Conservation (phyloP, 1,140 invertebrate genomes). For the Cepaea nemoralis region DNA sequence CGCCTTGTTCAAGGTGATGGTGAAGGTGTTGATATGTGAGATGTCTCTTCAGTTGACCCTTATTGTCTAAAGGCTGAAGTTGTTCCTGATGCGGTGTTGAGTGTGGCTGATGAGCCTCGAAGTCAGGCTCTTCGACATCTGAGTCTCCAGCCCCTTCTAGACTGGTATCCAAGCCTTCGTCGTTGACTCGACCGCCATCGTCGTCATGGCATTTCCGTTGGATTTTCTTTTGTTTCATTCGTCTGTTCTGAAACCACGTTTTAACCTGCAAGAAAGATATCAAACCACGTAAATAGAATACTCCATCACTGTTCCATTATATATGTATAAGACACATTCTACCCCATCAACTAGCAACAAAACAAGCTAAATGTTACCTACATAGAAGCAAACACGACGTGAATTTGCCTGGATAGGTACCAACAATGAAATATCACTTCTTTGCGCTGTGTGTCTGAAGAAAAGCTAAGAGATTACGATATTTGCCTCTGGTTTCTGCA, state of each 20-base stretch:
- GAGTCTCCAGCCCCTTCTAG: conserved; percentile 47
- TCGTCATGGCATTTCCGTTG: conserved; percentile 81
- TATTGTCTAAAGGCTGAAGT: neutral
- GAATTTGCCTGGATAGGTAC: too few relatives aligned
- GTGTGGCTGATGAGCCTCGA: neutral
- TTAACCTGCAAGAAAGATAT: conserved; percentile 79
- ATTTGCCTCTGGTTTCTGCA: too few relatives aligned
- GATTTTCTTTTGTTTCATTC: conserved; percentile 98
- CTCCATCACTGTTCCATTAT: too few relatives aligned
- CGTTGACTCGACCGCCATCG: conserved; percentile 20
- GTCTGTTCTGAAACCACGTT: conserved; percentile 97
- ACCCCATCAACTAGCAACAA: too few relatives aligned
- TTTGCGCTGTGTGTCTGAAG: too few relatives aligned
- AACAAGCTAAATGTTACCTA: too few relatives aligned
- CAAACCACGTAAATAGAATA: too few relatives aligned
- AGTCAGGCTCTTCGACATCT: conserved; percentile 28
- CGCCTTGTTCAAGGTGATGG: conserved; percentile 18
- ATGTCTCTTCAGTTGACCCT: neutral
- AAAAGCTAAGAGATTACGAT: too few relatives aligned
- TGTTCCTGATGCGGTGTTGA: neutral
- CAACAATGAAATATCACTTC: too few relatives aligned
- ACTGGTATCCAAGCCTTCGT: conserved; percentile 44
- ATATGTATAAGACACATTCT: too few relatives aligned
- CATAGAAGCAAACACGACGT: too few relatives aligned
- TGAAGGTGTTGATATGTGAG: neutral